Percentiles rank a stretch among this genome's conserved stretches.
Conservation (phyloP, 2,888 invertebrate genomes). For the Epirrhoe alternata region DNA sequence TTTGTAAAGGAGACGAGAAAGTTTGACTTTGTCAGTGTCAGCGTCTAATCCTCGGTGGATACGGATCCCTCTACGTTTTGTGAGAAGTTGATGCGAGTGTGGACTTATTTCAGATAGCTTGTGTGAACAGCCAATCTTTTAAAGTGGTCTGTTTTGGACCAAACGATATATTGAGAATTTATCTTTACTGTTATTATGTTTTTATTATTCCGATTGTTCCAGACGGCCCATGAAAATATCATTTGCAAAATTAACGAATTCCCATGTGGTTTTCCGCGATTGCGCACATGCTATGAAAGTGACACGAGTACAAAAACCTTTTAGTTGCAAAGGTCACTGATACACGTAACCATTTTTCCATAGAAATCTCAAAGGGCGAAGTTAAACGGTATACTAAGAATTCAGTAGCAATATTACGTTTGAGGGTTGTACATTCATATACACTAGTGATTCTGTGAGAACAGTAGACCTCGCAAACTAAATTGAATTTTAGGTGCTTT, state of each 20-base stretch:
- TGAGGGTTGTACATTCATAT: too few species aligned
- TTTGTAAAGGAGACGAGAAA: slow-evolving; percentile 22
- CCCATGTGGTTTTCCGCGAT: slow-evolving; percentile 31
- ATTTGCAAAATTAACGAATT: slow-evolving; percentile 5
- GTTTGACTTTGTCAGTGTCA: slow-evolving; percentile 28
- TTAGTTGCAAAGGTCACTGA: slow-evolving; percentile 40
- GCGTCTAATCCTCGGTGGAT: slow-evolving; percentile 15
- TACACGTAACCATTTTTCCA: slow-evolving; percentile 45
- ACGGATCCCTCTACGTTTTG: slow-evolving; percentile 15
- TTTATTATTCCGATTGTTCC: not conserved
- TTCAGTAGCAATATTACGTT: not conserved
- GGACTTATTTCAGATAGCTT: slow-evolving; percentile 3
- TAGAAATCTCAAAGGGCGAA: slow-evolving; percentile 44
- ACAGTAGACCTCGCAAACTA: too few species aligned
- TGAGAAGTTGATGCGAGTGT: slow-evolving; percentile 15
- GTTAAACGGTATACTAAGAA: slow-evolving; percentile 21
- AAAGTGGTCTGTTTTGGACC: not conserved
- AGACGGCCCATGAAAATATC: not conserved
- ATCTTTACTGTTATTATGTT: too few species aligned
- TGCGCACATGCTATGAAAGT: slow-evolving; percentile 36
- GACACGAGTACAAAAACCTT: slow-evolving; percentile 34
- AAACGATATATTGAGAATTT: not conserved
- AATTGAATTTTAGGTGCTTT: too few species aligned
- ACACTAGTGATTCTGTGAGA: too few species aligned
- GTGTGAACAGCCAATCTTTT: not conserved